Evolutionary conservation across 2,797 vertebrate genomes (phyloP), one percentile per base, ranked within the genome.

Genomic region (Phrynocephalus forsythii): DNA sequence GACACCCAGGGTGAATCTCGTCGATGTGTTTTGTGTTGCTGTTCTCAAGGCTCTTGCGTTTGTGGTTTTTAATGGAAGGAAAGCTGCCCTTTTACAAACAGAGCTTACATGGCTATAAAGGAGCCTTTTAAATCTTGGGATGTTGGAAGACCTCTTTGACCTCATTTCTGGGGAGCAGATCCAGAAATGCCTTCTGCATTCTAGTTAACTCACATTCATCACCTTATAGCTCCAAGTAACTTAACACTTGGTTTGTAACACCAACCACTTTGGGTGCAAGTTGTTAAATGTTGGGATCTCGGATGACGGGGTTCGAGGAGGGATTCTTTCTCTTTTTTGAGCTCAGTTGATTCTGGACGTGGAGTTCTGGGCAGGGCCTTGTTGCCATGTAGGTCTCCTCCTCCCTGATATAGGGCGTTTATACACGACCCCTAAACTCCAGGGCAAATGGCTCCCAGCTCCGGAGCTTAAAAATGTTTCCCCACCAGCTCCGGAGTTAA

Each of bases 131-230:
- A 94, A 89, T 82, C 44, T 86, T 86, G 13, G 82, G 84, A 84
- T 93, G 82, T 86, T 83, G 13, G 81, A 66, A 89, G 83, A 80
- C 60, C 79, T 90, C 63, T 87, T 71, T 87, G 88, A 89, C 44
- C 80, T 88, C 77, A 85, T 90, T 93, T 91, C 84, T 83, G 87
- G 91, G 87, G 88, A 71, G 88, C 2, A 44, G 88, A 93, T 90
- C 86, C 26, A 48, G 10, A 82, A 87, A 87, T 60, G 48, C 3
- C 52, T 88, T 92, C 87, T 92, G 86, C 89, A 83, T 84, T 79
- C 22, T 72, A 33, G 0, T 20, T 75, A 89, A 67, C 56, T 33
- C n/a, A 9, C 0, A 0, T 75, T 84, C 67, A 82, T 92, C 91
- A 63, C n/a, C 28, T 71, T 3, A n/a, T 24, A 66, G 3, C n/a